Base-by-base conservation (phyloP, 2,888 invertebrate species). In the Tethea ocularis region DNA sequence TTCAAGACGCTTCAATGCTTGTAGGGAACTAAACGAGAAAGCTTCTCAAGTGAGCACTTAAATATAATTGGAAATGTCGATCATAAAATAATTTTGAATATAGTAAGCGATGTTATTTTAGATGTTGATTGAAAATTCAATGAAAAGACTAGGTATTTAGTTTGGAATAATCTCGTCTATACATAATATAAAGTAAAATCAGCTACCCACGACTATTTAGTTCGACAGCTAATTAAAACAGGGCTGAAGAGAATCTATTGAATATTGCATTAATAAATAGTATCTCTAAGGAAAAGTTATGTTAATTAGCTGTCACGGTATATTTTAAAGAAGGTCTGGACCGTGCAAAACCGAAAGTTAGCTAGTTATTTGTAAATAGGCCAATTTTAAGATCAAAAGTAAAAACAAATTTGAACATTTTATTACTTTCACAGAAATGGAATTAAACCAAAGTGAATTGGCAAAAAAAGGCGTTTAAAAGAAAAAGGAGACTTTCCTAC, bases 21-120 rank as follows among this genome's bases (percentile, higher is more conserved):
- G 33, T 20, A 33, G 7, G n/a, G 36, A 51, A 46, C 53, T 51
- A 58, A 64, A 63, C 62, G 57, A 61, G 68, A 58, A 61, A 68
- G 67, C 51, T 70, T 70, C 13, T 29, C 53, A 23, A 64, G 66
- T 58, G 66, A 58, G 54, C 61, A 52, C 57, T 63, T 36, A 61
- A 66, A 66, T 46, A 56, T 70, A 62, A 69, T 68, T 63, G 61
- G 58, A 41, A 54, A 58, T 60, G 24, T 51, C 23, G n/a, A 51
- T 51, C 11, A 20, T 0, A 20, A n/a, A 52, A n/a, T 24, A 1
- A 15, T 62, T 59, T 61, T 57, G 64, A 59, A 38, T 61, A 57
- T 10, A 29, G 15, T 53, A 52, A 58, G 20, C 46, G 15, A 20
- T 46, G 20, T 10, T 3, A 20, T 46, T 46, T 46, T 10, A 46